Conservation (phyloP, 2,797 vertebrate species). For the Corythornis leucogaster region DNA sequence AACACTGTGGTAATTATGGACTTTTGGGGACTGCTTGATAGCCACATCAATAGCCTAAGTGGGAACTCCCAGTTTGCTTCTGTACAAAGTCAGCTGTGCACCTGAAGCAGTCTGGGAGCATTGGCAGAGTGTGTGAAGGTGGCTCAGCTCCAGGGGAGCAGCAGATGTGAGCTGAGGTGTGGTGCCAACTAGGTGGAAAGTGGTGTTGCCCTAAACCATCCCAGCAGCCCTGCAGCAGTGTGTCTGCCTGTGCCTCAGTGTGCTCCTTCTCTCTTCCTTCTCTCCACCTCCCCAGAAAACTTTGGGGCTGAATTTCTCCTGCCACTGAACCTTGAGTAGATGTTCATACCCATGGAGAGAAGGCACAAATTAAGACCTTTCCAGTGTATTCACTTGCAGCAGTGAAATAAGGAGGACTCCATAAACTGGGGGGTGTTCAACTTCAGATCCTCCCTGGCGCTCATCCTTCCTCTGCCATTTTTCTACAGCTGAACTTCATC, state of each 20-base stretch:
- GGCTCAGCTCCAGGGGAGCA: not conserved
- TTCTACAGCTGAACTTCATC: not conserved
- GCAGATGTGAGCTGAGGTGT: not conserved
- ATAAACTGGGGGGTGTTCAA: not conserved
- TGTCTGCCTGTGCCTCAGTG: not conserved
- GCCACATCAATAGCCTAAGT: not conserved
- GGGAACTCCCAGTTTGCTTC: not conserved
- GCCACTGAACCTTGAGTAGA: not conserved
- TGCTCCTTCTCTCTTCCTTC: not conserved
- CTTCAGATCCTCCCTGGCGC: not conserved
- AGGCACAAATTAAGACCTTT: not conserved
- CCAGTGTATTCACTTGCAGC: not conserved
- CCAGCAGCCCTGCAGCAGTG: not conserved
- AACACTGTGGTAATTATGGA: not conserved
- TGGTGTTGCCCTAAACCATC: not conserved
- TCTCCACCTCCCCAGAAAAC: not conserved
- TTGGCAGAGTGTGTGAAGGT: not conserved
- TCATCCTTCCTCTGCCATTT: not conserved
- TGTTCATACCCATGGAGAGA: not conserved
- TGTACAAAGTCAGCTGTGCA: not conserved
- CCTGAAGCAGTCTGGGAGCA: not conserved
- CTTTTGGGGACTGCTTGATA: not conserved
- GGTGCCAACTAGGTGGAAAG: not conserved
- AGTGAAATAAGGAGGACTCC: not conserved
- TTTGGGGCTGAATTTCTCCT: not conserved